These are phyloP conservation scores for Chaitophorus viminalis DNA, from an alignment of 2,888 invertebrate genomes.

Conservation along the genomic window DNA sequence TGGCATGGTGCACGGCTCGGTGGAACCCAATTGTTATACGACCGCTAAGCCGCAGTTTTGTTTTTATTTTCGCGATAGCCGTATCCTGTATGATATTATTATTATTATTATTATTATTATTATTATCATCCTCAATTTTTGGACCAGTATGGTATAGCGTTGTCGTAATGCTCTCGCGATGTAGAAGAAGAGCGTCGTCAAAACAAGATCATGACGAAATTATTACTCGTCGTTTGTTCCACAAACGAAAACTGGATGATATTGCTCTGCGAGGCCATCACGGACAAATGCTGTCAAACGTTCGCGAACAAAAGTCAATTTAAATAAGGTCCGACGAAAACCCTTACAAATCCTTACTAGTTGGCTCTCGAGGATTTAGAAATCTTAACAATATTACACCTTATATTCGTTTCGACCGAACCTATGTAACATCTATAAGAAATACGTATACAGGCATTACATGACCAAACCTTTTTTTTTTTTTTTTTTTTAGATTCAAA, in stretches of 20 bases:
- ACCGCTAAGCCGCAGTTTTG: background rate
- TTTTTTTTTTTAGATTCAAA: background rate
- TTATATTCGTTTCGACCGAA: background rate
- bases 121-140: background rate
- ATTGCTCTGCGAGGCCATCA: background rate
- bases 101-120: background rate
- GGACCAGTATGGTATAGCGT: background rate
- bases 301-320: background rate
- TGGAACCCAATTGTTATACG: background rate
- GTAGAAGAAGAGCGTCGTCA: background rate
- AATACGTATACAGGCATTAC: background rate
- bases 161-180: background rate
- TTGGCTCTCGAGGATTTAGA: background rate
- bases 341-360: conserved; percentile 17
- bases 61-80: background rate
- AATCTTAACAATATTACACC: background rate
- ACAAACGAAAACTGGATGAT: background rate
- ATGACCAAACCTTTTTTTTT: background rate
- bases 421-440: no score
- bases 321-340: background rate
- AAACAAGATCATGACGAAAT: background rate
- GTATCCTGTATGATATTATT: background rate
- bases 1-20: background rate
- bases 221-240: no score
- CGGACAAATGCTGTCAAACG: background rate